Base-by-base conservation (phyloP, 1,140 invertebrate species). In the Neuroterus valhalla region DNA sequence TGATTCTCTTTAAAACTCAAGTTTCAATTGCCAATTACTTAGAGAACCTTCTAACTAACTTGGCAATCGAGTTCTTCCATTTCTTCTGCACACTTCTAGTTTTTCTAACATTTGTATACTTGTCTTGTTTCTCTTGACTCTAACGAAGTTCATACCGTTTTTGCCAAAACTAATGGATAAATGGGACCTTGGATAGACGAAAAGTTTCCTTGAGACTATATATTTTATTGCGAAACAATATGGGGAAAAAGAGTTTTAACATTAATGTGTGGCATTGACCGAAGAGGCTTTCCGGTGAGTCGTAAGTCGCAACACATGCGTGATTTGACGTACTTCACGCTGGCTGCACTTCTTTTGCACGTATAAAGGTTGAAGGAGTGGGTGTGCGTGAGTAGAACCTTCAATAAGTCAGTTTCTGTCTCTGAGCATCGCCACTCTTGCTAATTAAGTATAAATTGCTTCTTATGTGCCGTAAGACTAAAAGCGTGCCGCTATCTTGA, bases 361-460 rank as follows among this genome's bases (percentile, higher is more conserved):
- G 26, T 62, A 19, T 62, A 10, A 62, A 11, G 12, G 10, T 10
- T 52, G 4, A 26, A 62, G 52, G 15, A 62, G 52, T 26, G 50
- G 50, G 19, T 26, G 19, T 52, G 17, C 19, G 19, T 62, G 52
- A 62, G 26, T 23, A 23, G 26, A 62, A 62, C 52, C 52, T 62
- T 31, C 52, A 62, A 62, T 62, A 62, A 62, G 52, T 62, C 52
- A 62, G 52, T 62, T 48, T 48, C 46, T 48, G 46, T 48, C 46
- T 62, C 52, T 62, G 23, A 62, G 26, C 52, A 62, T 62, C 46
- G 17, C 46, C 46, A 48, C 46, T 48, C 52, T 62, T 62, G 21
- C 21, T 62, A 62, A 62, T 62, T 62, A 62, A 62, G 21, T 62
- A 62, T 31, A 62, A 62, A 62, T 62, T 62, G 52, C 52, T 62